phyloP scores from a whole-genome alignment of 1,140 invertebrate species.

The Pseudomyrmex flavicornis region DNA sequence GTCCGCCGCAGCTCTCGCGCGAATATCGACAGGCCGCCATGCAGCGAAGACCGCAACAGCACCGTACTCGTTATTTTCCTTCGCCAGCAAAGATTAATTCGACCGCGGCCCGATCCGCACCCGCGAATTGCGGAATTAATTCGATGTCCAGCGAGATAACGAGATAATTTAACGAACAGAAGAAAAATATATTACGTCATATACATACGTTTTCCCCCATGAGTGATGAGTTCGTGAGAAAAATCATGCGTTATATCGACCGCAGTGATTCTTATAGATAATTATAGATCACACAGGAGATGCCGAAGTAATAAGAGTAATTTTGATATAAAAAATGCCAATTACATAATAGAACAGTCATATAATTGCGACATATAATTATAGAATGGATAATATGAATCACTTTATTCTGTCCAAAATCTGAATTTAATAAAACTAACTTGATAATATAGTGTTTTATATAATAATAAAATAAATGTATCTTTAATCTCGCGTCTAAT shows the following conservation, averaged over 20 bases:
- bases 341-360: no score
- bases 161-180: constrained; percentile 28
- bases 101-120: constrained; percentile 25
- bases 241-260: constrained; percentile 19
- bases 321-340: no score
- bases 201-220: constrained; percentile 6
- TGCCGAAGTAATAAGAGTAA: no score
- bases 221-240: not conserved
- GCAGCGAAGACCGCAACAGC: constrained; percentile 38
- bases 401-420: no score
- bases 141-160: constrained; percentile 26
- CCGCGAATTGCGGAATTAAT: constrained; percentile 37
- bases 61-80: constrained; percentile 45
- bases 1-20: constrained; percentile 15
- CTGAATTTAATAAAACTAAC: no score
- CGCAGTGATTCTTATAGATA: not conserved
- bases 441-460: no score
- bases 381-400: no score
- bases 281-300: no score
- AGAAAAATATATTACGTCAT: not conserved
- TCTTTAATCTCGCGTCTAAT: no score
- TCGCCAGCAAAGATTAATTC: constrained; percentile 45
- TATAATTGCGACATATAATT: no score
- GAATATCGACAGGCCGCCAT: constrained; percentile 24
- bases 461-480: no score